phyloP scores from a whole-genome alignment of 2,888 invertebrate species.

The Empis livida region DNA sequence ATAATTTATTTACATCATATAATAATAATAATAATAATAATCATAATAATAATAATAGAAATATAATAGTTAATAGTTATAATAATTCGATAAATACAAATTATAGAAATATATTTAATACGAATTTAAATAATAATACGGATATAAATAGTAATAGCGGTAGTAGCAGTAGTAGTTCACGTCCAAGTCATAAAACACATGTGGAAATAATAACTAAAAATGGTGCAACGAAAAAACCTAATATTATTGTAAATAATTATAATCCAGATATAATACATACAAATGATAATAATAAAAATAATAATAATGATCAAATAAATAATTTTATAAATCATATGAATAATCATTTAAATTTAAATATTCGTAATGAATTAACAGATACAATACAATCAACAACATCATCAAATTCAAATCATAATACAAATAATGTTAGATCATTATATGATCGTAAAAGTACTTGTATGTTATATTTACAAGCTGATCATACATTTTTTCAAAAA shows the following conservation, averaged over 20 bases:
- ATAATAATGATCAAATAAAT: background rate
- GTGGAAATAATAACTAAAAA: slow-evolving; percentile 54
- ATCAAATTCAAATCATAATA: too few relatives aligned
- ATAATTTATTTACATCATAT: background rate
- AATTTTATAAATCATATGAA: slow-evolving; percentile 2
- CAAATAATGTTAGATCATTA: slow-evolving; percentile 22
- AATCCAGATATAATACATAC: slow-evolving; percentile 33
- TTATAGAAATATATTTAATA: slow-evolving; percentile 11
- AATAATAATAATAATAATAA: background rate
- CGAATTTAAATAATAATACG: slow-evolving; percentile 9
- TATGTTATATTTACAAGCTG: slow-evolving; percentile 89
- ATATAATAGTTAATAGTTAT: slow-evolving; percentile 13
- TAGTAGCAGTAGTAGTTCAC: slow-evolving; percentile 26
- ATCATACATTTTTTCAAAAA: slow-evolving; percentile 90
- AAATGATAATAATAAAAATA: background rate
- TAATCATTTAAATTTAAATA: slow-evolving; percentile 13
- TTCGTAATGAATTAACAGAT: slow-evolving; percentile 11
- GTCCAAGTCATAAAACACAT: slow-evolving; percentile 53
- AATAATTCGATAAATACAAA: slow-evolving; percentile 11
- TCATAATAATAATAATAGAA: slow-evolving; percentile 6
- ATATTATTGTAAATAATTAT: slow-evolving; percentile 48
- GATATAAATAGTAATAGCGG: slow-evolving; percentile 10
- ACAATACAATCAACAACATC: background rate
- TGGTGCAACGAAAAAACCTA: slow-evolving; percentile 49
- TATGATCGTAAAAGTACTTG: slow-evolving; percentile 81